These are phyloP conservation scores for Holothuria scabra DNA, from an alignment of 53 echinoderm and acorn worm species.

Conservation along the genomic window DNA sequence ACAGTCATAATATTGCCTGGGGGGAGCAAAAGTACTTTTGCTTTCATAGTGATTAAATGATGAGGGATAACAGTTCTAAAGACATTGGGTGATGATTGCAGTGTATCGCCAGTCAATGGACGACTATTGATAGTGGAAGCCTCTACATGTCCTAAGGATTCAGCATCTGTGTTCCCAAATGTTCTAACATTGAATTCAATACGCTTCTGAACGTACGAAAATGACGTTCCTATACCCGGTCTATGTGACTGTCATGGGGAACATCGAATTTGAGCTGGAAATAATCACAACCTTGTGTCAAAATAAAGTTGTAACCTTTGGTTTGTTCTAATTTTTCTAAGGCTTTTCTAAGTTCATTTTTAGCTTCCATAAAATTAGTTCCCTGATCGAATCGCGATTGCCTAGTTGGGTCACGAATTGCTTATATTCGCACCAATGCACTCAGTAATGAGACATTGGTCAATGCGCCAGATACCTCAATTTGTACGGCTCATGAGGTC, in stretches of 20 bases:
- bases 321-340: conserved; percentile 44
- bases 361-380: conserved; percentile 68
- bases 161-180: neutral
- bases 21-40: no score
- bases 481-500: no score
- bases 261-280: conserved; percentile 47
- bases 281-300: conserved; percentile 50
- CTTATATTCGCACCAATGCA: neutral
- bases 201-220: conserved; percentile 62
- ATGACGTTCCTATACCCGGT: conserved; percentile 66
- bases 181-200: conserved; percentile 52
- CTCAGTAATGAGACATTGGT: no score
- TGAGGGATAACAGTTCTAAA: no score
- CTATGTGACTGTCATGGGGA: conserved; percentile 64
- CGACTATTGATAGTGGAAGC: neutral
- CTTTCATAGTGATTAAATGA: no score
- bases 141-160: neutral
- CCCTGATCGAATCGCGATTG: conserved; percentile 65
- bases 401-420: conserved; percentile 59
- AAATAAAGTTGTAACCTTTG: conserved; percentile 31
- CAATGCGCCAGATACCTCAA: no score
- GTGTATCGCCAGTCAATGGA: neutral
- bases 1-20: no score
- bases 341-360: conserved; percentile 43
- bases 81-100: neutral